Evolutionary conservation across 2,797 vertebrate genomes (phyloP).

Genomic region (Cheracebus regulus): DNA sequence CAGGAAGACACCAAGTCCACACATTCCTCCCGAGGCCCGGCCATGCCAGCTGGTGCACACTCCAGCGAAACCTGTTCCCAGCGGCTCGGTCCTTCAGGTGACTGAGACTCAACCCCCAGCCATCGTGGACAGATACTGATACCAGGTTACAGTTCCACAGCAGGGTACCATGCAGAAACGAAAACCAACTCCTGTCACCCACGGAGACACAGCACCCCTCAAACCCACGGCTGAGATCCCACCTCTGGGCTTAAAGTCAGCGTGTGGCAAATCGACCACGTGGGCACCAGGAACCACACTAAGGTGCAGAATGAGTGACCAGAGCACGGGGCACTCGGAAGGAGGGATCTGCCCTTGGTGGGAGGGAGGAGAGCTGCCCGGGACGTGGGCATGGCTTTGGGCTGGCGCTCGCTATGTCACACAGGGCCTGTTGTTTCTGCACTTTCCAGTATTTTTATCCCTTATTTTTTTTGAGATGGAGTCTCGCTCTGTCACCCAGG

Average conservation of each 20-base stretch:
- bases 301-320: too few species aligned
- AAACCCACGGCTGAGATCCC: not conserved
- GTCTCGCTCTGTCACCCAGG: too few species aligned
- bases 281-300: not conserved
- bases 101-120: not conserved
- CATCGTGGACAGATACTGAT: not conserved
- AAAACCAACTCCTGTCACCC: not conserved
- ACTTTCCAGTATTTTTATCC: fast-evolving
- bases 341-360: not conserved
- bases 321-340: too few species aligned
- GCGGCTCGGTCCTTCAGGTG: not conserved
- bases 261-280: not conserved
- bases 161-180: fast-evolving
- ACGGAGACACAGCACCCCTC: not conserved
- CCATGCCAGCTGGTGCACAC: fast-evolving
- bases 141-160: not conserved
- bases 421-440: too few species aligned
- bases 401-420: fast-evolving
- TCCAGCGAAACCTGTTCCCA: fast-evolving
- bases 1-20: not conserved
- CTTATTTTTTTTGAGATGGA: not conserved
- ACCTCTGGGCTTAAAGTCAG: not conserved
- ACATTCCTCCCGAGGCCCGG: fast-evolving
- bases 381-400: fast-evolving
- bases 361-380: not conserved